Percentiles rank a stretch among this genome's conserved stretches.
Evolutionary conservation across 1,140 invertebrate species (phyloP).

Genomic region (Steinernema khuongi): DNA sequence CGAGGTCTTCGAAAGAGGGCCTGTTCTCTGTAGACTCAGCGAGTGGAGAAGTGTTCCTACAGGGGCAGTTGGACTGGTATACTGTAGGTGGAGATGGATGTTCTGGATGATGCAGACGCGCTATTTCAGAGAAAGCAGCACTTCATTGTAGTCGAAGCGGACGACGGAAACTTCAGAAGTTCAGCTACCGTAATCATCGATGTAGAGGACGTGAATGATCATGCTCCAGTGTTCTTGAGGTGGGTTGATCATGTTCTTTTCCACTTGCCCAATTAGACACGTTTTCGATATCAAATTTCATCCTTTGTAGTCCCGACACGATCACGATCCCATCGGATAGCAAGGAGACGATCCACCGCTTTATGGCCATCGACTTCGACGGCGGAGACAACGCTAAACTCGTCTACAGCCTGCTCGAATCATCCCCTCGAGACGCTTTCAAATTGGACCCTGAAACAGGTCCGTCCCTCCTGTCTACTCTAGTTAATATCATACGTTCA

Average conservation of each 20-base stretch:
- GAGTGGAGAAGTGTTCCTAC: conserved; percentile 71
- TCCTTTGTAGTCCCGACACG: neutral
- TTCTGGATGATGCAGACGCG: conserved; percentile 17
- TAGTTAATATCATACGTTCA: conserved; percentile 16
- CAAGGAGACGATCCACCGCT: neutral
- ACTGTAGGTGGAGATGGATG: conserved; percentile 36
- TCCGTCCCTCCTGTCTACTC: too few relatives aligned
- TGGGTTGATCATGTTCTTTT: conserved; percentile 39
- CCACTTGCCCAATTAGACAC: conserved; percentile 9
- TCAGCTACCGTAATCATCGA: conserved; percentile 51
- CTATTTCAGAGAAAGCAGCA: neutral
- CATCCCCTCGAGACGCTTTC: neutral
- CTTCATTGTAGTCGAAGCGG: conserved; percentile 17
- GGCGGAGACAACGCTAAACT: conserved; percentile 46
- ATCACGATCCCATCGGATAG: neutral
- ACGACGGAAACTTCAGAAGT: conserved; percentile 14
- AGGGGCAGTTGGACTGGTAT: conserved; percentile 70
- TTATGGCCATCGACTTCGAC: conserved; percentile 56
- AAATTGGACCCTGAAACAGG: conserved; percentile 27
- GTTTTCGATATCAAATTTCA: too few relatives aligned
- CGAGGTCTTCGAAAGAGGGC: conserved; percentile 63
- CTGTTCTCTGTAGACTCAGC: conserved; percentile 70
- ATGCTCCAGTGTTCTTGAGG: conserved; percentile 51
- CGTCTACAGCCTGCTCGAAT: conserved; percentile 28
- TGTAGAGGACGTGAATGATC: conserved; percentile 59